These are phyloP conservation scores for Myotis daubentonii DNA, from an alignment of 2,797 vertebrate genomes.

Conservation along the genomic window DNA sequence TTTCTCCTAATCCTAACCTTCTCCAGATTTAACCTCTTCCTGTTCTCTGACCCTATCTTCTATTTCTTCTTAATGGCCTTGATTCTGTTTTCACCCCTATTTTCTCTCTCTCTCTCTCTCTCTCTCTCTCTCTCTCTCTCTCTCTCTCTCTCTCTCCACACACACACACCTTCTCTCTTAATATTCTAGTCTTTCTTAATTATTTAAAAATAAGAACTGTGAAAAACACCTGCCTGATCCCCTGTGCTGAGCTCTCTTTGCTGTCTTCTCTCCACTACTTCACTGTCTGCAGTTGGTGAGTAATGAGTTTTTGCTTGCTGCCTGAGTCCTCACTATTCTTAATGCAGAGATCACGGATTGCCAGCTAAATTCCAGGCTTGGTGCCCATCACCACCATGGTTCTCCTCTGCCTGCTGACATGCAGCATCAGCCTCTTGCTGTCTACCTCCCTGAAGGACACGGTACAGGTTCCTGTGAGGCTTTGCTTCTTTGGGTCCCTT, in stretches of 20 bases:
- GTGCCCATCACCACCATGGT: too few relatives aligned
- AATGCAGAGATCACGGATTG: background rate
- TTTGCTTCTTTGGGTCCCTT: background rate
- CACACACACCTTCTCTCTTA: background rate
- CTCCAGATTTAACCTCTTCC: background rate
- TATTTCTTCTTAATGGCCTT: background rate
- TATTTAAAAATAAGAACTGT: background rate
- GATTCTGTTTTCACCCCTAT: background rate
- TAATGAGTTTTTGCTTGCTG: background rate
- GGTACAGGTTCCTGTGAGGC: accelerated
- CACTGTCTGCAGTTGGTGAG: accelerated
- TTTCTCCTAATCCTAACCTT: too few relatives aligned
- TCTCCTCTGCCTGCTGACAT: background rate
- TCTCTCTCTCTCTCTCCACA: too few relatives aligned
- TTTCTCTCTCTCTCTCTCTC: background rate
- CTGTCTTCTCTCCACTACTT: background rate
- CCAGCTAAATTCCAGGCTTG: background rate
- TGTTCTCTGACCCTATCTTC: background rate
- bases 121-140: too few relatives aligned
- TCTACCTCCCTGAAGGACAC: background rate
- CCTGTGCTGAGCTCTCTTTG: background rate
- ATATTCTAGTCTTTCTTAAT: background rate
- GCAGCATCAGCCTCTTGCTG: background rate
- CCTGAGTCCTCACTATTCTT: background rate
- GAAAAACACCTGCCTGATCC: background rate